These are phyloP conservation scores for Antrozous pallidus DNA, from an alignment of 2,797 vertebrate genomes.

Conservation along the genomic window DNA sequence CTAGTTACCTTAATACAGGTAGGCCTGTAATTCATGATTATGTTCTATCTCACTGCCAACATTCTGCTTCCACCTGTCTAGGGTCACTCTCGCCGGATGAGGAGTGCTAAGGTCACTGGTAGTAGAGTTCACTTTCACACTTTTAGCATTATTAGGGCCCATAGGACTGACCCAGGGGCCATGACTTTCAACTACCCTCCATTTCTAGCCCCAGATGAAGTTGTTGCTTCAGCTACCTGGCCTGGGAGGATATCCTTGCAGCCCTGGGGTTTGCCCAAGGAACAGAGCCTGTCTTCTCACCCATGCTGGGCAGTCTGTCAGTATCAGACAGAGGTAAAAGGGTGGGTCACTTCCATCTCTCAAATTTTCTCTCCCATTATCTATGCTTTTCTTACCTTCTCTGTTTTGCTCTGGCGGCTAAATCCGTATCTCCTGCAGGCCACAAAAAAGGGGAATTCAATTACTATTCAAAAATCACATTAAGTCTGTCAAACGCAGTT, in stretches of 20 bases:
- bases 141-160: background rate
- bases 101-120: background rate
- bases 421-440: constrained; percentile 90
- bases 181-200: background rate
- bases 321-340: background rate
- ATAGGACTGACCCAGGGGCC: background rate
- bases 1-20: background rate
- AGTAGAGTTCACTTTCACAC: background rate
- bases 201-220: background rate
- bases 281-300: background rate
- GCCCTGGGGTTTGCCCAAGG: background rate
- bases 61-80: background rate
- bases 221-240: background rate
- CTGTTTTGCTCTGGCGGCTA: constrained; percentile 89
- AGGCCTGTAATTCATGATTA: background rate
- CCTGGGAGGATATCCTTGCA: background rate
- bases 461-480: constrained; percentile 46
- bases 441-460: constrained; percentile 22
- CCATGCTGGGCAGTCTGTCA: background rate
- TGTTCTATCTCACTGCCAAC: background rate
- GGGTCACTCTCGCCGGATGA: background rate
- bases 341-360: background rate
- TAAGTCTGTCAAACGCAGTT: constrained; percentile 2
- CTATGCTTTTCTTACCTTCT: constrained; percentile 85
- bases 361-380: background rate